Conservation (phyloP, 1,140 invertebrate species). For the Saccostrea echinata region DNA sequence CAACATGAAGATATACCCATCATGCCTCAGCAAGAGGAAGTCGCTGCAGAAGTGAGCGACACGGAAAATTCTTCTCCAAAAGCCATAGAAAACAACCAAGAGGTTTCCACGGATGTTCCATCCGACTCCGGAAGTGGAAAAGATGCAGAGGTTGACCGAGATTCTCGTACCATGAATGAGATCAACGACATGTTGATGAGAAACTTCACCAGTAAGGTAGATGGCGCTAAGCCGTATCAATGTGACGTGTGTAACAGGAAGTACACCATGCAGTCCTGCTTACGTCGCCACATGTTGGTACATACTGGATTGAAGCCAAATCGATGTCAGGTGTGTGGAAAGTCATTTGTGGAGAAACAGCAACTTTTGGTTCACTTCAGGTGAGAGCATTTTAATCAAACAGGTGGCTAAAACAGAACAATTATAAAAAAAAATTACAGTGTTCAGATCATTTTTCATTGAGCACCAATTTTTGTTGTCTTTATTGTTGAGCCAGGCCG, state of each 20-base stretch:
- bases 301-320: conserved; percentile 46
- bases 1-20: background rate
- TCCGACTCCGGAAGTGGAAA: conserved; percentile 4
- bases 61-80: background rate
- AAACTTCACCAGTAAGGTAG: conserved; percentile 37
- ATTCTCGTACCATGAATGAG: conserved; percentile 31
- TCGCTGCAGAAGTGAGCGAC: background rate
- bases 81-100: background rate
- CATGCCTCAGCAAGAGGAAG: conserved; percentile 10
- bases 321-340: conserved; percentile 68
- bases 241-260: conserved; percentile 35
- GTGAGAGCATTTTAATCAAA: background rate
- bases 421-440: too few relatives aligned
- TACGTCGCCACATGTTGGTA: conserved; percentile 40
- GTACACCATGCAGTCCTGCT: conserved; percentile 33
- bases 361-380: conserved; percentile 65
- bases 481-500: too few relatives aligned
- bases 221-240: conserved; percentile 32
- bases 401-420: too few relatives aligned
- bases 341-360: conserved; percentile 70
- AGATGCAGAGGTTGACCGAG: background rate
- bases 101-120: background rate
- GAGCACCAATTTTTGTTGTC: too few relatives aligned
- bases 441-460: too few relatives aligned
- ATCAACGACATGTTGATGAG: conserved; percentile 44